Base-by-base conservation (phyloP, 2,888 invertebrate genomes). In the Liopterus haemorrhoidalis region DNA sequence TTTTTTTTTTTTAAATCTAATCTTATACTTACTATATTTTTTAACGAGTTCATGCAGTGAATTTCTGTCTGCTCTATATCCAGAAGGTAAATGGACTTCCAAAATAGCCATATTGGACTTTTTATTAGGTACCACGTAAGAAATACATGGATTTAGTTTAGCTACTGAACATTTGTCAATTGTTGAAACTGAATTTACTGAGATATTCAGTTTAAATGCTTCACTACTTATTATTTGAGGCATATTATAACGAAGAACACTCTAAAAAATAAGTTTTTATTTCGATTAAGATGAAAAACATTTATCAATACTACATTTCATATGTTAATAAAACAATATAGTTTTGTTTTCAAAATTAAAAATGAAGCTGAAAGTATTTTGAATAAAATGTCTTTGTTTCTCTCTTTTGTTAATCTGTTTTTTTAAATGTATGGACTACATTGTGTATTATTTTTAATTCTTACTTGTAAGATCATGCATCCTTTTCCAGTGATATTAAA, bases 1-100 rank as follows among this genome's bases (percentile, higher is more conserved):
- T n/a, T n/a, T n/a, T n/a, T n/a, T n/a, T n/a, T n/a, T n/a, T n/a
- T n/a, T n/a, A n/a, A n/a, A n/a, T n/a, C n/a, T n/a, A n/a, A n/a
- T n/a, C n/a, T n/a, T n/a, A n/a, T n/a, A n/a, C n/a, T n/a, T n/a
- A n/a, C n/a, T n/a, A n/a, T n/a, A n/a, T n/a, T n/a, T n/a, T n/a
- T n/a, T n/a, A n/a, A n/a, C n/a, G n/a, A 80, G 70, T 6, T 68
- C 59, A 57, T 78, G 76, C 1, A 82, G 66, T 0, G 72, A 70
- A 0, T 70, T 63, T 4, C 76, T 73, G 54, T 81, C 80, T 0
- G 79, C 76, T 5, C 72, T 71, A 55, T 73, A 82, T 0, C 81
- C 81, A 2, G 78, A 76, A 5, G 82, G 79, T 57, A 82, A 70
- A 1, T 70, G 64, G 16, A 81, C 68, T 58, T 82, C 81, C 52